These are phyloP conservation scores for Nothocercus nigrocapillus DNA, from an alignment of 2,113 vertebrate genomes.

Conservation along the genomic window DNA sequence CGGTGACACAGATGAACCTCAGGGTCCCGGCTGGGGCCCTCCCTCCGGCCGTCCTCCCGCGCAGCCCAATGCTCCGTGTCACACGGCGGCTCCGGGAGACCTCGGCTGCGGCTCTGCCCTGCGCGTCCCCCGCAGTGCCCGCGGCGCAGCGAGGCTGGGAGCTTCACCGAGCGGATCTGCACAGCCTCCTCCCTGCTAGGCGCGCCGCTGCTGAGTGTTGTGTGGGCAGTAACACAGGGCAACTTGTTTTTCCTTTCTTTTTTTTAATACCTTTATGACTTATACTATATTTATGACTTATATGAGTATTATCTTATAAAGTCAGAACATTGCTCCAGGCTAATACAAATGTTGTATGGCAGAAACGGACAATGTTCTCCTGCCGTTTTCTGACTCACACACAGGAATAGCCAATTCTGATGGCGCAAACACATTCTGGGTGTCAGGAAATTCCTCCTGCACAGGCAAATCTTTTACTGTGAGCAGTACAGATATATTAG, in stretches of 20 bases:
- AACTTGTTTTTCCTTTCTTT: not conserved
- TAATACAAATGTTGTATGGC: not conserved
- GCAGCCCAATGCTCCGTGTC: too few species aligned
- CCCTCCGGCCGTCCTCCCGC: too few species aligned
- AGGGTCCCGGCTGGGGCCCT: too few species aligned
- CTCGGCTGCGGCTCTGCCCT: too few species aligned
- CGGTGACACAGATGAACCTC: too few species aligned
- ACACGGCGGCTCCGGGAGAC: too few species aligned
- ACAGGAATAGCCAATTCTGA: not conserved
- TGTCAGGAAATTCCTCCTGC: not conserved
- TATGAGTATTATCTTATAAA: too few species aligned
- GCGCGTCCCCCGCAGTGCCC: too few species aligned
- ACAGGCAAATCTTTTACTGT: not conserved
- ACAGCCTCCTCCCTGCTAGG: not conserved
- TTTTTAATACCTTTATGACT: not conserved
- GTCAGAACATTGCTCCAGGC: not conserved
- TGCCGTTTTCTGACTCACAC: not conserved
- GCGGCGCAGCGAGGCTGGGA: too few species aligned
- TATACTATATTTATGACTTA: too few species aligned
- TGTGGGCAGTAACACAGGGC: not conserved
- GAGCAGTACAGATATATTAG: not conserved
- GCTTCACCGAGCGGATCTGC: not conserved
- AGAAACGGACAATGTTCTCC: not conserved
- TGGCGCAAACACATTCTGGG: not conserved
- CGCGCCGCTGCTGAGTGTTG: too few species aligned